Evolutionary conservation across 2,888 invertebrate genomes (phyloP).

Genomic region (Drosophila pegasa): DNA sequence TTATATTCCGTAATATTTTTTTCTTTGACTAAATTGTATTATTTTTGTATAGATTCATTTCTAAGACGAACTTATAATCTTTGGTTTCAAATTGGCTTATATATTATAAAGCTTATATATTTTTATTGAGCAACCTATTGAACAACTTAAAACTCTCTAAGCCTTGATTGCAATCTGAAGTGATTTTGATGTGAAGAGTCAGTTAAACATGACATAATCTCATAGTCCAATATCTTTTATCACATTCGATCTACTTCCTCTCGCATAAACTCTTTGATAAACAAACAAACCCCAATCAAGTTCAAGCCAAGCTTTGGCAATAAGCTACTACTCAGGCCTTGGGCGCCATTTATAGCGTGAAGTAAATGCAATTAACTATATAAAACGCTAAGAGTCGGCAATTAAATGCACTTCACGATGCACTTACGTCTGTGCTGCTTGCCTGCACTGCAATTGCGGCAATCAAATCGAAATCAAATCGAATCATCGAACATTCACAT

Average conservation of each 20-base stretch:
- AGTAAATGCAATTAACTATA: background rate
- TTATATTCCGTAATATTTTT: no score
- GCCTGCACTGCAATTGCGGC: conserved; percentile 20
- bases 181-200: background rate
- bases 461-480: conserved; percentile 40
- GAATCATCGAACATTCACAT: conserved; percentile 40
- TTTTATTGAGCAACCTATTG: no score
- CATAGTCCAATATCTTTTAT: background rate
- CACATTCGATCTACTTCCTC: background rate
- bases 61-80: no score
- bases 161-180: no score
- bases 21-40: no score
- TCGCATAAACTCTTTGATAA: background rate
- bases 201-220: background rate
- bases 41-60: no score
- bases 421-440: conserved; percentile 5
- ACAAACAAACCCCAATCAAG: background rate
- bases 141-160: no score
- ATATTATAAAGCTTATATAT: no score
- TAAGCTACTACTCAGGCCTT: background rate
- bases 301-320: no score
- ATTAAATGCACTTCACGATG: conserved; percentile 35
- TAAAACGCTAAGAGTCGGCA: background rate
- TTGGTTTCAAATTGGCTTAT: no score
- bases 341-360: background rate